Evolutionary conservation across 1,140 invertebrate genomes (phyloP).

Genomic region (Piezodorus guildinii): DNA sequence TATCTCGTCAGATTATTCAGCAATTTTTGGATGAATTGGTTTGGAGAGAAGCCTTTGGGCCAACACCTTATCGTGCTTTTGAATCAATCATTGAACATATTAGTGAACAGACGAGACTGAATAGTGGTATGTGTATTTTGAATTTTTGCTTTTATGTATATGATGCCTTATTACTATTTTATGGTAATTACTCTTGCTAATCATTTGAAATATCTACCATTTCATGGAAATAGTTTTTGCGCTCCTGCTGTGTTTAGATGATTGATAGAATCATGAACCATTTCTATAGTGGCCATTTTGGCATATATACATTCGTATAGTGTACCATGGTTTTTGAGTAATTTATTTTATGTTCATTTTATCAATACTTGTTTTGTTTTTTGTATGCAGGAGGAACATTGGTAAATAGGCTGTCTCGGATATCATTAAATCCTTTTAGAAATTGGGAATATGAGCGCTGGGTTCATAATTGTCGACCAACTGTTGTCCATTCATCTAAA

Average conservation of each 20-base stretch:
- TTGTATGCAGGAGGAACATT: constrained; percentile 35
- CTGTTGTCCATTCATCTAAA: background rate
- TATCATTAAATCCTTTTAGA: constrained; percentile 65
- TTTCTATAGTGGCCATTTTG: too few species aligned
- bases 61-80: constrained; percentile 61
- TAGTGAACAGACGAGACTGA: constrained; percentile 57
- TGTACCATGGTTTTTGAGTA: too few species aligned
- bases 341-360: background rate
- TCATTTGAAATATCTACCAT: too few species aligned
- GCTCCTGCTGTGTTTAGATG: too few species aligned
- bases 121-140: constrained; percentile 38
- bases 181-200: too few species aligned
- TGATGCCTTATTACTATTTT: background rate
- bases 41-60: constrained; percentile 64
- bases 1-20: constrained; percentile 74
- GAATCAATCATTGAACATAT: constrained; percentile 69
- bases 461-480: constrained; percentile 24
- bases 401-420: constrained; percentile 46
- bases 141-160: constrained; percentile 16
- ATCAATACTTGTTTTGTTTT: constrained; percentile 21
- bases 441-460: constrained; percentile 55
- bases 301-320: too few species aligned
- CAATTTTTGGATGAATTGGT: constrained; percentile 80
- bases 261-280: too few species aligned
- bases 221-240: too few species aligned